phyloP scores from a whole-genome alignment of 2,113 vertebrate species.

The Plectropomus leopardus region DNA sequence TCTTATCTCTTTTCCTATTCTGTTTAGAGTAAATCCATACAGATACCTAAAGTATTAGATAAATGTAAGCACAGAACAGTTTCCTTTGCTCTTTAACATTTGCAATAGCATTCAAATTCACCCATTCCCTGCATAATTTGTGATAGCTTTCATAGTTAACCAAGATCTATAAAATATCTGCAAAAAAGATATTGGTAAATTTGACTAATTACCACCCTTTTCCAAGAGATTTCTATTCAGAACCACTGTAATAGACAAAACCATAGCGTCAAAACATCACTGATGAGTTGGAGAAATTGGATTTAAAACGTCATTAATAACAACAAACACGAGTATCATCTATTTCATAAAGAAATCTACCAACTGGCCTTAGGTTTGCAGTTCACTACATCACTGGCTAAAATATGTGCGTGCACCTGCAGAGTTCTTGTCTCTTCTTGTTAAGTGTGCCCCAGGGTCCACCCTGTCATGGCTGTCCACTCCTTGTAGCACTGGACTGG shows the following conservation, averaged over 20 bases:
- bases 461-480: slow-evolving; percentile 47
- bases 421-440: slow-evolving; percentile 40
- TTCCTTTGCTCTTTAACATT: no score
- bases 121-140: no score
- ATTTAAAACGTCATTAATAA: no score
- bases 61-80: no score
- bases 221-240: not conserved
- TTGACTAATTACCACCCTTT: not conserved
- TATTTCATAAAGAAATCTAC: not conserved
- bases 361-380: no score
- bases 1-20: not conserved
- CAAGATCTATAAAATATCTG: not conserved
- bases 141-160: not conserved
- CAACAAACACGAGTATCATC: not conserved
- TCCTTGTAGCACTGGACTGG: slow-evolving; percentile 1
- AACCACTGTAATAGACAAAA: not conserved
- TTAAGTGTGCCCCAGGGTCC: not conserved
- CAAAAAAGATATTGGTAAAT: not conserved
- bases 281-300: not conserved
- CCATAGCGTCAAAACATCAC: not conserved
- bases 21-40: not conserved
- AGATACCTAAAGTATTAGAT: not conserved
- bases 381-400: not conserved
- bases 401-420: slow-evolving; percentile 34
- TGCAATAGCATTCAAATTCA: no score